phyloP scores from a whole-genome alignment of 2,113 vertebrate species.

The Plectropomus leopardus region DNA sequence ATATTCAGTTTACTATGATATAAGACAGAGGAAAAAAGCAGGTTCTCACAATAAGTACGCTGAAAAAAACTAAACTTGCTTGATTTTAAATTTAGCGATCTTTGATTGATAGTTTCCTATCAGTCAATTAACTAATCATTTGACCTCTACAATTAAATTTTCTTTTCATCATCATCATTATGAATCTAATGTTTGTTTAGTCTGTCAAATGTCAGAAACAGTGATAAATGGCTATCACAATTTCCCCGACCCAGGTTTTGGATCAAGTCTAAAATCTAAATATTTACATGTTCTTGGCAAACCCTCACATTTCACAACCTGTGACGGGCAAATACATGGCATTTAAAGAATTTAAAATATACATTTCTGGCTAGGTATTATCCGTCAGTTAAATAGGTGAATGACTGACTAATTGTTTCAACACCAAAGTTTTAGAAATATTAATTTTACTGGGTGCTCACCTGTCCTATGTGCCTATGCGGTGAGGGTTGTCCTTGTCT shows the following conservation, averaged over 20 bases:
- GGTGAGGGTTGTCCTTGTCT: conserved; percentile 50
- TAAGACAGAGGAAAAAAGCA: not conserved
- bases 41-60: not conserved
- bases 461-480: conserved; percentile 76
- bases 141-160: too few species aligned
- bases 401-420: not conserved
- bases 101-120: not conserved
- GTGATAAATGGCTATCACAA: not conserved
- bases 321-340: not conserved
- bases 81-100: not conserved
- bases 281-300: too few species aligned
- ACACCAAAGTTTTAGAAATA: not conserved
- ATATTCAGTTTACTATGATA: not conserved
- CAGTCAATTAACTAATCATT: not conserved
- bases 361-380: not conserved
- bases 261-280: not conserved
- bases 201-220: not conserved
- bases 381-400: not conserved
- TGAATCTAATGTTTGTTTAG: not conserved
- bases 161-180: not conserved
- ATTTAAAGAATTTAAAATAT: not conserved
- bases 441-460: not conserved
- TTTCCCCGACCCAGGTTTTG: not conserved
- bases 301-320: not conserved
- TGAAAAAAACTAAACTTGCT: not conserved